Evolutionary conservation across 2,888 invertebrate species (phyloP).

Genomic region (Melieria picta): DNA sequence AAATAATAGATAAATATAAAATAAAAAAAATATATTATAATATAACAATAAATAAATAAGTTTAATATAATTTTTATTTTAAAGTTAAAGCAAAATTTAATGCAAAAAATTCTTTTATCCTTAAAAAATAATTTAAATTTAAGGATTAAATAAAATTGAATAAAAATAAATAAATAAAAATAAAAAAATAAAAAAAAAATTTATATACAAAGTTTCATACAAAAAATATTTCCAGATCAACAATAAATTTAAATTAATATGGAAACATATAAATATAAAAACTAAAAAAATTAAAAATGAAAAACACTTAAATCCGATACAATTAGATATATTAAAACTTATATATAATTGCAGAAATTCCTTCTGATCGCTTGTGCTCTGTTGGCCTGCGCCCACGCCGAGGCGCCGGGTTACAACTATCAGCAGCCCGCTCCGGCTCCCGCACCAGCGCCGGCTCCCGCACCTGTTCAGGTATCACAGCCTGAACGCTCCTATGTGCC

Average conservation of each 20-base stretch:
- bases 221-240: not conserved
- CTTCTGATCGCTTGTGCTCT: conserved; percentile 49
- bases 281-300: conserved; percentile 2
- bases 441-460: conserved; percentile 27
- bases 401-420: conserved; percentile 56
- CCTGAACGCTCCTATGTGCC: conserved; percentile 30
- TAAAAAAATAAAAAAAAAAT: not conserved
- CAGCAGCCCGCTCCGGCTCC: conserved; percentile 44
- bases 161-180: not conserved
- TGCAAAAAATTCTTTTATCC: no score
- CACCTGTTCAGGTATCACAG: not conserved
- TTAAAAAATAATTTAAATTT: not conserved
- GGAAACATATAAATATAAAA: conserved; percentile 10
- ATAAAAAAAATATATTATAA: no score
- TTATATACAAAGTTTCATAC: not conserved
- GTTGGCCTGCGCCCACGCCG: conserved; percentile 54
- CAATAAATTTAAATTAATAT: no score
- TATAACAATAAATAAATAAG: no score
- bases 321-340: no score
- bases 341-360: conserved; percentile 48
- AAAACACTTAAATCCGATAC: conserved; percentile 19
- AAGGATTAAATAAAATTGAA: not conserved
- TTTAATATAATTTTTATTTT: not conserved
- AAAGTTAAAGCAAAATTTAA: not conserved
- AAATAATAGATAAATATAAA: no score